Conservation (phyloP, 2,797 vertebrate genomes). For the Eospalax fontanierii region DNA sequence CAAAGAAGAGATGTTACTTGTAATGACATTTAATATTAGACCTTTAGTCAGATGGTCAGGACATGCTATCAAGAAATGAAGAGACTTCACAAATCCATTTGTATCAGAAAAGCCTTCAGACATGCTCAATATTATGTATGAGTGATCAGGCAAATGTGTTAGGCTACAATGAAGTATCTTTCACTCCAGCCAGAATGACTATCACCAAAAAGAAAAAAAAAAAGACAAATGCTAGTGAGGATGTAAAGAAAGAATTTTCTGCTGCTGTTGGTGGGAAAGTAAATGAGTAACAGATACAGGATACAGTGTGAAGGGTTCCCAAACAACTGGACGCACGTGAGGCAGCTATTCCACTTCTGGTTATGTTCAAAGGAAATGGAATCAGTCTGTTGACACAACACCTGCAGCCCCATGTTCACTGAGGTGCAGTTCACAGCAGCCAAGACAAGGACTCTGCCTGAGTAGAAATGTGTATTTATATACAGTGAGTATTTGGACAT, state of each 20-base stretch:
- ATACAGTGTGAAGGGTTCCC: not conserved
- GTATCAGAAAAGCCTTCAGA: not conserved
- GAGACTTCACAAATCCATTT: not conserved
- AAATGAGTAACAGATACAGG: not conserved
- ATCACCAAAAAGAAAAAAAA: not conserved
- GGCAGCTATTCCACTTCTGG: not conserved
- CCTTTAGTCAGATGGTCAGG: not conserved
- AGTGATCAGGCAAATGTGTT: not conserved
- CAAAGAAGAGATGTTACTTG: not conserved
- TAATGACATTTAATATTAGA: not conserved
- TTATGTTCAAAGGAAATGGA: not conserved
- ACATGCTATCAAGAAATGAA: constrained; percentile 17
- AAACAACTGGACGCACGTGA: not conserved
- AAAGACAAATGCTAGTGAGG: not conserved
- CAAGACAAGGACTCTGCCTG: not conserved
- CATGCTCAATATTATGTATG: not conserved
- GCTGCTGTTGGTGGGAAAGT: not conserved
- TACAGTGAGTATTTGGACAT: not conserved
- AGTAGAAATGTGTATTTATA: not conserved
- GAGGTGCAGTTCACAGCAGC: not conserved
- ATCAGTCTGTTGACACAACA: not conserved
- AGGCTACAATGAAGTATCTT: not conserved
- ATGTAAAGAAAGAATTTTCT: not conserved
- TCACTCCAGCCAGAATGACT: not conserved
- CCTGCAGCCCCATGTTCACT: not conserved